Percentiles rank a stretch among this genome's conserved stretches.
Conservation (phyloP, 2,888 invertebrate genomes). For the Vesta saturnalis region DNA sequence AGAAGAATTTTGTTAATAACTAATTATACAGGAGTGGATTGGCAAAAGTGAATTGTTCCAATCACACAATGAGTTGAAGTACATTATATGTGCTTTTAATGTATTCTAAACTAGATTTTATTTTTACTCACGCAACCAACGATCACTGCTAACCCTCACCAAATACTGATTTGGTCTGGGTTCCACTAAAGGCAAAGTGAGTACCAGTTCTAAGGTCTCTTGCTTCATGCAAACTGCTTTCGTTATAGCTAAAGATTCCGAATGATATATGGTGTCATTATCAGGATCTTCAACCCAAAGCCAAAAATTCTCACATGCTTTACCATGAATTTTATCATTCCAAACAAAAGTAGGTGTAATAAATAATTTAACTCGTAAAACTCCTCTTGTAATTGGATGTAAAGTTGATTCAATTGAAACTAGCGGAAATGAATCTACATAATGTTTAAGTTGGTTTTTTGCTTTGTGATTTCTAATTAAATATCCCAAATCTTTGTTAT, state of each 20-base stretch:
- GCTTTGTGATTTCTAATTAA: slow-evolving; percentile 80
- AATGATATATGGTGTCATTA: slow-evolving; percentile 94
- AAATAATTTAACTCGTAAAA: slow-evolving; percentile 82
- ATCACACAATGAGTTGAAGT: no score
- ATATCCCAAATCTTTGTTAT: slow-evolving; percentile 84
- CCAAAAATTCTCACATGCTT: slow-evolving; percentile 91
- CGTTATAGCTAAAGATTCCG: slow-evolving; percentile 85
- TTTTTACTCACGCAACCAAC: slow-evolving; percentile 70
- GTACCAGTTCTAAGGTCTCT: slow-evolving; percentile 85
- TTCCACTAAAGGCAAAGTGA: slow-evolving; percentile 94
- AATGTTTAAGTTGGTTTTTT: slow-evolving; percentile 81
- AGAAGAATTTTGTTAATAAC: no score
- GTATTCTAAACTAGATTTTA: not conserved
- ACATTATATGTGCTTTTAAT: no score
- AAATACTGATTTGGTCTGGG: slow-evolving; percentile 93
- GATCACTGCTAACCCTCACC: slow-evolving; percentile 86
- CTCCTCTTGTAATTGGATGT: slow-evolving; percentile 96
- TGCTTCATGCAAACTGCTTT: slow-evolving; percentile 68
- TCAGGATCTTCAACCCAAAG: slow-evolving; percentile 98
- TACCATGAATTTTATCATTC: slow-evolving; percentile 92
- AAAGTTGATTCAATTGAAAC: slow-evolving; percentile 84
- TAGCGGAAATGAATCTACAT: slow-evolving; percentile 85
- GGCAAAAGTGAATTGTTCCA: no score
- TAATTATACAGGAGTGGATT: no score
- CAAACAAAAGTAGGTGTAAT: slow-evolving; percentile 82